phyloP scores from a whole-genome alignment of 2,797 vertebrate genomes.

The Sebastes reedi region DNA sequence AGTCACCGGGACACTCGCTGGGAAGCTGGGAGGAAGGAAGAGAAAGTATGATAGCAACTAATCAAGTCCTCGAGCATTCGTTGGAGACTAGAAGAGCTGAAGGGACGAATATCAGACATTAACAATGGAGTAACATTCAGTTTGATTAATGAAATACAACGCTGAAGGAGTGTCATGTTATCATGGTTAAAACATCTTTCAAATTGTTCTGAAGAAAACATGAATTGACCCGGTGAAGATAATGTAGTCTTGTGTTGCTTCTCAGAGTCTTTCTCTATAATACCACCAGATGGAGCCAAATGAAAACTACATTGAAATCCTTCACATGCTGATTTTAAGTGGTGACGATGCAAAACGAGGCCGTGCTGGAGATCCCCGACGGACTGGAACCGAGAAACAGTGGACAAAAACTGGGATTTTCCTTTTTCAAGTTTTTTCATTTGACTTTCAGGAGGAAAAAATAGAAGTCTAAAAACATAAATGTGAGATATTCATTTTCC shows the following conservation, averaged over 20 bases:
- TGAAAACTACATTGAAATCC: not conserved
- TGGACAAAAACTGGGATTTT: too few relatives aligned
- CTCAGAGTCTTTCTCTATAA: not conserved
- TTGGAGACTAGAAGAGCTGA: not conserved
- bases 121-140: too few relatives aligned
- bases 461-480: too few relatives aligned
- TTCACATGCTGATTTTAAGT: not conserved
- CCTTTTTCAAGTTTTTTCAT: too few relatives aligned
- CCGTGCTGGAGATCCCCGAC: too few relatives aligned
- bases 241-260: not conserved
- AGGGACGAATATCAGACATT: not conserved
- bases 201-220: not conserved
- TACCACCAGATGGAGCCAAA: not conserved
- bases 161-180: too few relatives aligned
- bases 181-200: not conserved
- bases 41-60: not conserved
- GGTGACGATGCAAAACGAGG: too few relatives aligned
- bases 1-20: slow-evolving; percentile 34
- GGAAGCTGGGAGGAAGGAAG: slow-evolving; percentile 54
- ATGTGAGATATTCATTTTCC: not conserved
- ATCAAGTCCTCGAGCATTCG: not conserved
- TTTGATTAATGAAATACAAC: too few relatives aligned
- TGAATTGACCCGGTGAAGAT: too few relatives aligned
- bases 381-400: too few relatives aligned
- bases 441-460: too few relatives aligned